phyloP scores from a whole-genome alignment of 2,888 invertebrate species.

The Zygothrica quintamaculata region DNA sequence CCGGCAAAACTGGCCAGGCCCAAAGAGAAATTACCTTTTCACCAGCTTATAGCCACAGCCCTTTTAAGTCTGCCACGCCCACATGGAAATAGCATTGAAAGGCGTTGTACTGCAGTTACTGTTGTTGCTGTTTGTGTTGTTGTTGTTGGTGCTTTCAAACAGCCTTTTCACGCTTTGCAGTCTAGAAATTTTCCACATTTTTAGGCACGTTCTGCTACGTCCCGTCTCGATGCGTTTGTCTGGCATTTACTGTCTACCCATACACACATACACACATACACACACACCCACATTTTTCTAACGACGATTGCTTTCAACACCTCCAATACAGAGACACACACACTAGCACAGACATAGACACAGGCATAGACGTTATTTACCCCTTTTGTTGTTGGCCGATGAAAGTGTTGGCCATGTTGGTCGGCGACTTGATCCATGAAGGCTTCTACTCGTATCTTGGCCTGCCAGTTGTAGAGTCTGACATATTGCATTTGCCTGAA shows the following conservation, averaged over 20 bases:
- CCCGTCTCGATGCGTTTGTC: conserved; percentile 59
- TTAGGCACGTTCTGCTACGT: conserved; percentile 72
- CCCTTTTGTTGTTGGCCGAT: conserved; percentile 56
- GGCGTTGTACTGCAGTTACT: conserved; percentile 21
- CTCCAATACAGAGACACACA: conserved; percentile 42
- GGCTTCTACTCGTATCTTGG: conserved; percentile 64
- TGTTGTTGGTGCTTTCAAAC: conserved; percentile 43
- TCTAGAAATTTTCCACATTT: conserved; percentile 69
- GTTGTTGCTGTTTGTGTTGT: conserved; percentile 22
- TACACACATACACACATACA: too few species aligned
- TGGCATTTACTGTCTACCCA: conserved; percentile 15
- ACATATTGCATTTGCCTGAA: conserved; percentile 78
- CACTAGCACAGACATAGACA: conserved; percentile 1
- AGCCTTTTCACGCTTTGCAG: conserved; percentile 73
- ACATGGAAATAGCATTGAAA: conserved; percentile 39
- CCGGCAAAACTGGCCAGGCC: conserved; percentile 32
- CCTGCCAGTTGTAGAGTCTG: conserved; percentile 62
- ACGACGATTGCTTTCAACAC: conserved; percentile 76
- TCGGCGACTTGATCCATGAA: conserved; percentile 52
- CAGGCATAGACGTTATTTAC: conserved; percentile 35
- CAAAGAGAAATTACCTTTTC: conserved; percentile 70
- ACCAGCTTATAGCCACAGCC: conserved; percentile 47
- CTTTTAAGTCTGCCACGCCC: conserved; percentile 57
- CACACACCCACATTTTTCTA: conserved; percentile 55
- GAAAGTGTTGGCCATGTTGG: conserved; percentile 62